phyloP scores from a whole-genome alignment of 2,797 vertebrate species.

The Anolis apletophallus region DNA sequence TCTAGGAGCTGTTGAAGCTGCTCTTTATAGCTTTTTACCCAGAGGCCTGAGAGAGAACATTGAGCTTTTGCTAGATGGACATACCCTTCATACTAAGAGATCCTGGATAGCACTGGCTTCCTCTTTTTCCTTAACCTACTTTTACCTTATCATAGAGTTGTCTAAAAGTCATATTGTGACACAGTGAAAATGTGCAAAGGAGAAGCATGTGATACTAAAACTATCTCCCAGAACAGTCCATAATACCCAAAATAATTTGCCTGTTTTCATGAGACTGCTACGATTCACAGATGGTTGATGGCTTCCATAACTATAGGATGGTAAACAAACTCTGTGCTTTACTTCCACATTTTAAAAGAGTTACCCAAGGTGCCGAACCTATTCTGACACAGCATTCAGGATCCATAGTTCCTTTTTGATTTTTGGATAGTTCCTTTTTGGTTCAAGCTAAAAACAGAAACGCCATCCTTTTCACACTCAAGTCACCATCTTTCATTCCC shows the following conservation, averaged over 20 bases:
- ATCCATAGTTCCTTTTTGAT: too few species aligned
- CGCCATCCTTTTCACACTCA: too few species aligned
- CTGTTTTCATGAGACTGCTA: not conserved
- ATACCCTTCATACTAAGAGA: conserved; percentile 58
- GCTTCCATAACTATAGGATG: too few species aligned
- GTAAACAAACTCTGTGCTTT: too few species aligned
- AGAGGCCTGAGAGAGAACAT: conserved; percentile 22
- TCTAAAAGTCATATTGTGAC: not conserved
- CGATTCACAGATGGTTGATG: too few species aligned
- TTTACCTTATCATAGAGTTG: conserved; percentile 15
- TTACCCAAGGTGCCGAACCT: too few species aligned
- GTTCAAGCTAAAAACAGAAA: too few species aligned
- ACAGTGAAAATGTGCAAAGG: not conserved
- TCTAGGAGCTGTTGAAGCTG: conserved; percentile 28
- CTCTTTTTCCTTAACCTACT: conserved; percentile 34
- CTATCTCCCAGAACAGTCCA: not conserved
- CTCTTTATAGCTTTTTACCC: conserved; percentile 35
- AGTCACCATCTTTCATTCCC: too few species aligned
- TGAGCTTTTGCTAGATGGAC: conserved; percentile 56
- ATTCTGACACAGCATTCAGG: too few species aligned
- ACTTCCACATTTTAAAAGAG: too few species aligned
- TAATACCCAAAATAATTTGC: not conserved
- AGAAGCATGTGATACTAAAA: not conserved
- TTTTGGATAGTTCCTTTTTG: too few species aligned
- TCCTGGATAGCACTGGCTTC: conserved; percentile 32